A percentile compares a stretch with the other conserved stretches of the same genome.
Conservation (phyloP, 1,140 invertebrate genomes). For the Teleopsis dalmanni region DNA sequence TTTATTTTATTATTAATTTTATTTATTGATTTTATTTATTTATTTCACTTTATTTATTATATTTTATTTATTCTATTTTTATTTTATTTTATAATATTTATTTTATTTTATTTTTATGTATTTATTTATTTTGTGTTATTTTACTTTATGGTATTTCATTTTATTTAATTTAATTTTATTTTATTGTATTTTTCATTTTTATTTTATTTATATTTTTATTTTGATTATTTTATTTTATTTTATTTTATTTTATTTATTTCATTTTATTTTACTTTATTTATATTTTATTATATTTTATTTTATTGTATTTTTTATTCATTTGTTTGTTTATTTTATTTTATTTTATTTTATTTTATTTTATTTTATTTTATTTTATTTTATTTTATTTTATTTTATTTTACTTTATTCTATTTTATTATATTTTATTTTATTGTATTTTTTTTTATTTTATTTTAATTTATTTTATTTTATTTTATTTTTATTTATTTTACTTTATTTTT, state of each 20-base stretch:
- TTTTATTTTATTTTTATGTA: not conserved
- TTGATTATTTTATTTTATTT: too few species aligned
- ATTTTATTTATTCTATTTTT: not conserved
- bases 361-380: slow-evolving; percentile 3
- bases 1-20: not conserved
- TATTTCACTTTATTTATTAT: not conserved
- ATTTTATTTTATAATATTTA: not conserved
- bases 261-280: too few species aligned
- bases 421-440: slow-evolving; percentile 11
- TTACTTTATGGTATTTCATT: too few species aligned
- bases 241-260: too few species aligned
- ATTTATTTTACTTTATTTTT: slow-evolving; percentile 10
- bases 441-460: not conserved
- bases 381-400: not conserved
- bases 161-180: too few species aligned
- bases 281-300: too few species aligned
- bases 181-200: too few species aligned
- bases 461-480: not conserved
- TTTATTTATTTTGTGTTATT: too few species aligned
- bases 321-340: too few species aligned
- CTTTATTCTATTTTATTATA: not conserved
- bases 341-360: too few species aligned
- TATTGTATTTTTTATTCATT: too few species aligned
- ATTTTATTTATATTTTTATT: too few species aligned
- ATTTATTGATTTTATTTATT: not conserved